Evolutionary conservation across 2,113 vertebrate genomes (phyloP), one percentile per base, ranked within the genome.

Genomic region (mouse (Mus musculus)): DNA sequence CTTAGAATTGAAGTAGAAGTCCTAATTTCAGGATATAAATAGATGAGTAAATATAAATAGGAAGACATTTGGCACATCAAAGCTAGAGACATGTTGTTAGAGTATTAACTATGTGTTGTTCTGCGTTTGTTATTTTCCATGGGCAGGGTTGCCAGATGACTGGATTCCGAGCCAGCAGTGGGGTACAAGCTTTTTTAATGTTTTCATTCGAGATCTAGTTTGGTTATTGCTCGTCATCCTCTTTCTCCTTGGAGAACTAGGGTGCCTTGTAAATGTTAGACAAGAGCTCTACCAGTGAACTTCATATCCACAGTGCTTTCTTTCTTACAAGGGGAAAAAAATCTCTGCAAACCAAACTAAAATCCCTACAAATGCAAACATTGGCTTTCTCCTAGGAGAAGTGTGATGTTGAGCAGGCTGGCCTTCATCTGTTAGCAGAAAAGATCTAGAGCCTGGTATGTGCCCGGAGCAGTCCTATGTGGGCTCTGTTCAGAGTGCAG

Each of bases 71-170:
- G 16, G 73, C 65, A 52, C 1, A 46, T 42, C 8, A 90, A 28
- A 88, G 94, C 75, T 87, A 39, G 84, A 93, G 61, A 94, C 54
- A 49, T 82, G 93, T 84, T 26, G 4, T 59, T 95, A 9, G 54
- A 63, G 5, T 75, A 52, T 82, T 91, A 78, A 88, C 59, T 7
- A 22, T 19, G 7, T 22, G 3, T 84, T 94, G 17, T 88, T 96
- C 90, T 49, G 12, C n/a, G 22, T 75, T 91, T 91, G 19, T 39
- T 95, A 61, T 67, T 91, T 93, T 59, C 26, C 71, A 54, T 12
- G 76, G 72, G 39, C 82, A 73, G 67, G 28, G 3, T 94, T 96
- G 49, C 63, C 33, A 84, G 39, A 73, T 4, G 10, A 6, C 30
- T 73, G 49, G 82, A 90, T 96, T 88, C 65, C 56, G 85, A 46